Evolutionary conservation across 2,888 invertebrate genomes (phyloP).

Genomic region (Melanotus villosus): DNA sequence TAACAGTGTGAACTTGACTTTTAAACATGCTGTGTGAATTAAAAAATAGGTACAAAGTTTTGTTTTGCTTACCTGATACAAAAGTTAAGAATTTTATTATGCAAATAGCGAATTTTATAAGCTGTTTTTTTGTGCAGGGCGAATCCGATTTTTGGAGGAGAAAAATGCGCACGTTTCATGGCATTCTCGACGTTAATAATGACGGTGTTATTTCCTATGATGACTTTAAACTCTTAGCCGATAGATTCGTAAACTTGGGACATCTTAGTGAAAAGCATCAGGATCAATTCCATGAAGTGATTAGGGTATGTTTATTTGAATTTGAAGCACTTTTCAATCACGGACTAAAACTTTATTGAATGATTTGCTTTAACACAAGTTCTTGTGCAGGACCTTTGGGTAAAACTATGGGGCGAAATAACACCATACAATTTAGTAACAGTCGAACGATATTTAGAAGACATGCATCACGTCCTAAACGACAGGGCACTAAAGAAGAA

Average conservation of each 20-base stretch:
- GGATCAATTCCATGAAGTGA: conserved; percentile 78
- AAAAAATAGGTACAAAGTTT: too few species aligned
- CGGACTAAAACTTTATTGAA: too few species aligned
- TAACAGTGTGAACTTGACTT: too few species aligned
- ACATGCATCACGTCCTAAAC: conserved; percentile 87
- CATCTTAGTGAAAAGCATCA: conserved; percentile 78
- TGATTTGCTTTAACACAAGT: too few species aligned
- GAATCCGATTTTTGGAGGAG: conserved; percentile 83
- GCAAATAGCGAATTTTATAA: neutral
- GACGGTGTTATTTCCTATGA: conserved; percentile 89
- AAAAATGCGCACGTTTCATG: conserved; percentile 89
- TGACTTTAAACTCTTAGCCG: conserved; percentile 82
- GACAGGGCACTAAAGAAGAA: conserved; percentile 82
- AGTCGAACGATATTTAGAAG: conserved; percentile 85
- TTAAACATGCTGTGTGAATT: too few species aligned
- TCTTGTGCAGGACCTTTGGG: conserved; percentile 80
- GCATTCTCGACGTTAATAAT: conserved; percentile 86
- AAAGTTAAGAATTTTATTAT: too few species aligned
- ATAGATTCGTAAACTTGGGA: conserved; percentile 83
- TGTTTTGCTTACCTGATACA: too few species aligned
- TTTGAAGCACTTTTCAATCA: too few species aligned
- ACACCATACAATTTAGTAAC: conserved; percentile 86
- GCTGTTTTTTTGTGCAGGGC: conserved; percentile 64
- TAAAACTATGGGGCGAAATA: conserved; percentile 86
- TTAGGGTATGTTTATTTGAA: too few species aligned